Evolutionary conservation across 2,888 invertebrate genomes (phyloP).

Genomic region (Bedellia somnulentella): DNA sequence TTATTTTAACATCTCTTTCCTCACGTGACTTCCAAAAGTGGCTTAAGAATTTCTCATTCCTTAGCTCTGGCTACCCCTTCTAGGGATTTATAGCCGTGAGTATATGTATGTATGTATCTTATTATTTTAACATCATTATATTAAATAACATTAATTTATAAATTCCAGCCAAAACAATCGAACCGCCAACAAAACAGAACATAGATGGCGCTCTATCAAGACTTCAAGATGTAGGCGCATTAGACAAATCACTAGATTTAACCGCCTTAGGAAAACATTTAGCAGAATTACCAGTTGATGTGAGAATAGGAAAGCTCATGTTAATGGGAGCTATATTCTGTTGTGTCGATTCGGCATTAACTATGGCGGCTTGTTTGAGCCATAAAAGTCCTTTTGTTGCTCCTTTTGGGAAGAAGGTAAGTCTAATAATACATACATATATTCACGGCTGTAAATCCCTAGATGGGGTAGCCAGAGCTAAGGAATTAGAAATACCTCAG

Average conservation of each 20-base stretch:
- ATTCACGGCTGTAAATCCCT: too few relatives aligned
- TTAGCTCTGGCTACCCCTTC: too few relatives aligned
- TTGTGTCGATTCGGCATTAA: conserved; percentile 89
- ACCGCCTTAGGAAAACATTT: conserved; percentile 88
- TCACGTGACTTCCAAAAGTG: too few relatives aligned
- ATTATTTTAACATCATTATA: too few relatives aligned
- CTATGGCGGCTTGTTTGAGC: conserved; percentile 83
- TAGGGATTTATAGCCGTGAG: too few relatives aligned
- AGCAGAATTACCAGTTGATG: conserved; percentile 87
- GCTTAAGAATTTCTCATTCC: too few relatives aligned
- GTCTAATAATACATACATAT: too few relatives aligned
- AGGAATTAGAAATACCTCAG: too few relatives aligned
- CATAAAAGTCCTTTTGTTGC: conserved; percentile 78
- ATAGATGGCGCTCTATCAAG: conserved; percentile 70
- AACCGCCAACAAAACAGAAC: conserved; percentile 71
- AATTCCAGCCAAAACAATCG: conserved; percentile 65
- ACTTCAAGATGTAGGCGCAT: conserved; percentile 76
- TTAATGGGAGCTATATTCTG: conserved; percentile 89
- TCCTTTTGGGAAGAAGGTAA: conserved; percentile 70
- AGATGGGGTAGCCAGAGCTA: too few relatives aligned
- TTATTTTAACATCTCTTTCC: too few relatives aligned
- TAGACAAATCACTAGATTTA: conserved; percentile 72
- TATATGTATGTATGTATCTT: too few relatives aligned
- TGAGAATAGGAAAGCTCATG: conserved; percentile 89
- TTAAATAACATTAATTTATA: not conserved